A percentile compares a stretch with the other conserved stretches of the same genome.
These are phyloP conservation scores for Phasianus colchicus DNA, from an alignment of 2,113 vertebrate genomes.

Conservation along the genomic window DNA sequence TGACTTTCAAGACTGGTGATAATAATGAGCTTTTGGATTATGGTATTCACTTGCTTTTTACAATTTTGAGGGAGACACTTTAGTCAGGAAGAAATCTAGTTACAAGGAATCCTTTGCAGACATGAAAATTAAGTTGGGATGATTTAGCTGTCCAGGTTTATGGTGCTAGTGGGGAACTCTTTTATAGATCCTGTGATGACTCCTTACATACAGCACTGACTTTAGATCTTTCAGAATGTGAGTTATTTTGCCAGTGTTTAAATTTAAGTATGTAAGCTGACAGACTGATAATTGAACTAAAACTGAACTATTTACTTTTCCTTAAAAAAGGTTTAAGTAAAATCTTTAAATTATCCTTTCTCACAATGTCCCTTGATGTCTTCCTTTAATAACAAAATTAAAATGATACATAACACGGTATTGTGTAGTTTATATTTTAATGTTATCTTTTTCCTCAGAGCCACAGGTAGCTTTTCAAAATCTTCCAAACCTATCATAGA, in stretches of 20 bases:
- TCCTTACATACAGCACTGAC: background rate
- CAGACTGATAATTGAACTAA: background rate
- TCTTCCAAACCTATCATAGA: background rate
- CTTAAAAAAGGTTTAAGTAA: background rate
- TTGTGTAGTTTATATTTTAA: background rate
- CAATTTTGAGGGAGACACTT: background rate
- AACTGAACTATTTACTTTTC: background rate
- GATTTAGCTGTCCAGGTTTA: background rate
- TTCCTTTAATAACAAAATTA: constrained; percentile 18
- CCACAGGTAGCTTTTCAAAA: constrained; percentile 3
- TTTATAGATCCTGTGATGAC: background rate
- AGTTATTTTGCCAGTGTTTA: background rate
- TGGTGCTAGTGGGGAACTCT: background rate
- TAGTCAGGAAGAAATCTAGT: background rate
- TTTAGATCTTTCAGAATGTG: background rate
- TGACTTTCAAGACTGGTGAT: background rate
- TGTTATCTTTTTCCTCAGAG: constrained; percentile 31
- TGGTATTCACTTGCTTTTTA: background rate
- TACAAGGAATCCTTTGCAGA: background rate
- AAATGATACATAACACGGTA: background rate
- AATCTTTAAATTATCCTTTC: background rate
- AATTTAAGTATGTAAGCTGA: background rate
- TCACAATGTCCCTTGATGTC: background rate
- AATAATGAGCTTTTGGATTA: background rate
- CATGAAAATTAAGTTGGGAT: background rate